These are phyloP conservation scores for Amiota minor DNA, from an alignment of 2,888 invertebrate species.

Conservation along the genomic window DNA sequence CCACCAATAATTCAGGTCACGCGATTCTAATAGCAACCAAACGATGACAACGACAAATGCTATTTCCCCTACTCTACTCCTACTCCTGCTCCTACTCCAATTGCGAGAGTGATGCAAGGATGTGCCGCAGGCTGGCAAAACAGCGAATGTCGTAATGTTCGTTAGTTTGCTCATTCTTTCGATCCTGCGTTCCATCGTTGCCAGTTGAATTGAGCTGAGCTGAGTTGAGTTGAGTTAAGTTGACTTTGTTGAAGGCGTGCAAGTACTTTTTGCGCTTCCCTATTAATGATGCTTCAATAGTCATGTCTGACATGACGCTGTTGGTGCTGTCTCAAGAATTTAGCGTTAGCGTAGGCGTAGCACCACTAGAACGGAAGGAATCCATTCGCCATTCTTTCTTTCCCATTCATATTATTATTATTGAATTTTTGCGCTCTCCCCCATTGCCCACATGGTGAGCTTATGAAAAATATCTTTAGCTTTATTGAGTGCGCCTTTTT, in stretches of 20 bases:
- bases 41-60: conserved; percentile 12
- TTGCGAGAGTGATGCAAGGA: background rate
- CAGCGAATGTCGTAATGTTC: background rate
- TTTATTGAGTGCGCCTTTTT: conserved; percentile 26
- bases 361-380: background rate
- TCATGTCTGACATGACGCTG: conserved; percentile 21
- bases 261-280: conserved; percentile 16
- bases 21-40: conserved; percentile 44
- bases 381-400: background rate
- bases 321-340: conserved; percentile 21
- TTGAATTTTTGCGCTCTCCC: background rate
- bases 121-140: background rate
- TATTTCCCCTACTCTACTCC: background rate
- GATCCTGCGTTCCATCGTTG: background rate
- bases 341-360: background rate
- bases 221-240: background rate
- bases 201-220: background rate
- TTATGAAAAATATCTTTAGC: conserved; percentile 23
- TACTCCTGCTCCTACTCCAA: background rate
- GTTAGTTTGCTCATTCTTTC: background rate
- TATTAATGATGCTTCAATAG: conserved; percentile 30
- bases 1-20: conserved; percentile 70
- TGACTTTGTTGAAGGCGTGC: background rate
- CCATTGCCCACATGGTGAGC: background rate
- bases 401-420: background rate